These are phyloP conservation scores for Lithobates pipiens DNA, from an alignment of 2,797 vertebrate genomes.

Conservation along the genomic window DNA sequence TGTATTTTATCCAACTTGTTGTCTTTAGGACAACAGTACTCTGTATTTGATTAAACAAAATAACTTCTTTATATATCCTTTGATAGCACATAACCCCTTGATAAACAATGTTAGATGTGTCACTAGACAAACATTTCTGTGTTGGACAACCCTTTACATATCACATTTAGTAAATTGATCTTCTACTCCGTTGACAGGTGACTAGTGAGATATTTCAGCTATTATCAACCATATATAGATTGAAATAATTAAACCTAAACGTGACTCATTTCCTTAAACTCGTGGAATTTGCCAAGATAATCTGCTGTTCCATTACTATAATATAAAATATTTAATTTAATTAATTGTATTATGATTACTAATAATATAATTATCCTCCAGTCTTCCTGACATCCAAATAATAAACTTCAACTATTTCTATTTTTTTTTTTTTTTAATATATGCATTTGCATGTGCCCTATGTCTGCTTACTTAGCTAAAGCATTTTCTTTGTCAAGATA, in stretches of 20 bases:
- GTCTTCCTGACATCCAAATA: not conserved
- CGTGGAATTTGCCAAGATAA: not conserved
- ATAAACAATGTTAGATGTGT: constrained; percentile 11
- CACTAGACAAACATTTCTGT: not conserved
- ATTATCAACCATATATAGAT: not conserved
- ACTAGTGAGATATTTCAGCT: not conserved
- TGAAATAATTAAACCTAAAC: not conserved
- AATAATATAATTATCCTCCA: not conserved
- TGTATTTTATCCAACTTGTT: not conserved
- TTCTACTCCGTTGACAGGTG: not conserved
- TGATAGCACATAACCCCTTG: not conserved
- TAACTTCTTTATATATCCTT: constrained; percentile 17
- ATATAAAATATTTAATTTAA: not conserved
- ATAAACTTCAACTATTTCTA: not conserved
- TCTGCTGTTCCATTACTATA: not conserved
- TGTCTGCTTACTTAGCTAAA: too few species aligned
- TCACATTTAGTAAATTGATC: not conserved
- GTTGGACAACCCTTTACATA: not conserved
- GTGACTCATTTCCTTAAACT: not conserved
- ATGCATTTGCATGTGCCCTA: too few species aligned
- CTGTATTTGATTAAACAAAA: not conserved
- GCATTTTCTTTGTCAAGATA: too few species aligned
- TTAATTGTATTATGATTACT: not conserved
- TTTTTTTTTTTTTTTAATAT: too few species aligned
- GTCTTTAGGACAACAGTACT: not conserved